Base-by-base conservation (phyloP, 2,113 vertebrate genomes). In the Bagarius yarrelli region DNA sequence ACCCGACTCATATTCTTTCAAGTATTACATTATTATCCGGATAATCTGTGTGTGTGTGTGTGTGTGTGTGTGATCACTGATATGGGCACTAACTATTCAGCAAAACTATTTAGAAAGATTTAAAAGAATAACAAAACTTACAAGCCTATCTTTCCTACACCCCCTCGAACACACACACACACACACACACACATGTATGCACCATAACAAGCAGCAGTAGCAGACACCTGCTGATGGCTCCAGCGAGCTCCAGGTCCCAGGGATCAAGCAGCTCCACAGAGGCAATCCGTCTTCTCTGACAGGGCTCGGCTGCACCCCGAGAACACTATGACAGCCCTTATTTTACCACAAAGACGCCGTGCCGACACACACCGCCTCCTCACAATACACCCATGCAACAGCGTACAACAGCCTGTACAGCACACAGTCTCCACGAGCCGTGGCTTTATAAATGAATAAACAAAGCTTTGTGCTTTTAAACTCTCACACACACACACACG, bases 371-470 rank as follows among this genome's bases (percentile, higher is more conserved):
- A 76, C 44, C 56, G 50, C 82, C 85, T 78, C 59, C 67, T 78
- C 73, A 80, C 79, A 83, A 40, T 76, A 72, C 69, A 76, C 81
- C 84, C 59, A 70, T 71, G 84, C 73, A 82, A 84, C 78, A 79
- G 74, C 74, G 66, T 71, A 72, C 67, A 71, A 44, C 73, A 27
- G 78, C 80, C 56, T 70, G 56, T 59, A 66, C 66, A 81, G 67
- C 81, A 83, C 78, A 72, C 66, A 53, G 81, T 67, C 70, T 76
- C 71, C 14, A 56, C 60, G 89, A 91, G 90, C 90, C 88, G 86
- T 87, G 73, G 81, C 72, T 72, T 78, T 85, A 92, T 93, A 90
- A 93, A 93, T 92, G 91, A 93, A 93, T 91, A 88, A 94, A 93
- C 92, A 93, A 93, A 92, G 90, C 86, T 87, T 78, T 84, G 90